Evolutionary conservation across 2,888 invertebrate species (phyloP).

Genomic region (Volucella zonaria): DNA sequence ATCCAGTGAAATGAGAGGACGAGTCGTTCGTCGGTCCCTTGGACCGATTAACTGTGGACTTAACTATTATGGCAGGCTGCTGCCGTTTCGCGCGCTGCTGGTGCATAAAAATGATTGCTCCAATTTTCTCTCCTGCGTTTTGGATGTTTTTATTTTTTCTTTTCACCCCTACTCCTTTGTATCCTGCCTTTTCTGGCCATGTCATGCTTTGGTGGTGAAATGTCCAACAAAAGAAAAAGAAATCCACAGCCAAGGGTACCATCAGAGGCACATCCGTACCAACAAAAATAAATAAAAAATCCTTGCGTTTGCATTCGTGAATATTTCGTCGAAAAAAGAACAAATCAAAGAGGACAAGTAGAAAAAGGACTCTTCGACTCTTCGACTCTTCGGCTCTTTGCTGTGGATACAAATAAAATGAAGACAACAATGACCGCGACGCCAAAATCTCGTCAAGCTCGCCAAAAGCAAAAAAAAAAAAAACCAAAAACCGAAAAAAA

Average conservation of each 20-base stretch:
- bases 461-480: slow-evolving; percentile 19
- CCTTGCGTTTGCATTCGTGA: slow-evolving; percentile 64
- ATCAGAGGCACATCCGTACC: too few species aligned
- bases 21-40: slow-evolving; percentile 42
- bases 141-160: background rate
- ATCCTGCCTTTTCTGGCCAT: slow-evolving; percentile 53
- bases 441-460: slow-evolving; percentile 71
- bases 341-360: slow-evolving; percentile 43
- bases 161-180: slow-evolving; percentile 47
- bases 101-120: slow-evolving; percentile 74
- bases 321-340: slow-evolving; percentile 30
- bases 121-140: slow-evolving; percentile 60
- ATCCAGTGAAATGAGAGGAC: slow-evolving; percentile 56
- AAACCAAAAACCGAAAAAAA: slow-evolving; percentile 10
- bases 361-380: too few species aligned
- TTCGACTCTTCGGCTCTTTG: too few species aligned
- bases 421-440: slow-evolving; percentile 70
- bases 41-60: slow-evolving; percentile 72
- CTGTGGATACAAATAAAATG: slow-evolving; percentile 53
- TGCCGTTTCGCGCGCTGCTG: slow-evolving; percentile 73
- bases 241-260: slow-evolving; percentile 9
- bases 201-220: slow-evolving; percentile 67
- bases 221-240: slow-evolving; percentile 61
- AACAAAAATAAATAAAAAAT: slow-evolving; percentile 22
- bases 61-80: slow-evolving; percentile 73